phyloP scores from a whole-genome alignment of 1,140 invertebrate genomes.

The Helicoverpa armigera region DNA sequence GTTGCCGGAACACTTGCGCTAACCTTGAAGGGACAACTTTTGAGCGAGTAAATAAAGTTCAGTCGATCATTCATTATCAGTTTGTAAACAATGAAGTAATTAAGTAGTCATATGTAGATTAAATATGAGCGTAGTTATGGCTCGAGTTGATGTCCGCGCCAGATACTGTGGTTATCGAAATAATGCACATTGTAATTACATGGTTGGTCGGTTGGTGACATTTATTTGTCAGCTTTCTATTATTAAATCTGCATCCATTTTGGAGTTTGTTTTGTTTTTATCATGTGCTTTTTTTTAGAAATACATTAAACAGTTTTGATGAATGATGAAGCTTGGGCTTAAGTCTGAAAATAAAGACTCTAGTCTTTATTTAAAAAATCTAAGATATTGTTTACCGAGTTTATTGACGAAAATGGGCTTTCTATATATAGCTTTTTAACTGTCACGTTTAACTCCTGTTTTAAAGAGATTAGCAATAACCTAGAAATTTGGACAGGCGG shows the following conservation, averaged over 20 bases:
- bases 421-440: too few relatives aligned
- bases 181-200: constrained; percentile 33
- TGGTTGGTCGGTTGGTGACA: constrained; percentile 7
- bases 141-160: neutral
- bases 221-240: constrained; percentile 16
- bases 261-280: constrained; percentile 6
- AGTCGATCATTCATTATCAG: constrained; percentile 46
- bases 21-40: constrained; percentile 64
- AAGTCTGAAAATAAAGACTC: too few relatives aligned
- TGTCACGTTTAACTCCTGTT: too few relatives aligned
- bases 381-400: too few relatives aligned
- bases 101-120: constrained; percentile 21
- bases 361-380: too few relatives aligned
- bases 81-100: constrained; percentile 35
- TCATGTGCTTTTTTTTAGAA: too few relatives aligned
- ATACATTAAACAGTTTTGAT: too few relatives aligned
- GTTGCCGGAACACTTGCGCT: constrained; percentile 60
- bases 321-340: too few relatives aligned
- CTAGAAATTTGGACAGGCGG: too few relatives aligned
- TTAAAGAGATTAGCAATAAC: too few relatives aligned
- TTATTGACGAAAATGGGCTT: too few relatives aligned
- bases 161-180: constrained; percentile 17
- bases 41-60: constrained; percentile 55
- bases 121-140: neutral
- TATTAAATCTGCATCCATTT: constrained; percentile 21